Evolutionary conservation across 2,888 invertebrate species (phyloP), one percentile per base, ranked within the genome.

Genomic region (Lasius fuliginosus): DNA sequence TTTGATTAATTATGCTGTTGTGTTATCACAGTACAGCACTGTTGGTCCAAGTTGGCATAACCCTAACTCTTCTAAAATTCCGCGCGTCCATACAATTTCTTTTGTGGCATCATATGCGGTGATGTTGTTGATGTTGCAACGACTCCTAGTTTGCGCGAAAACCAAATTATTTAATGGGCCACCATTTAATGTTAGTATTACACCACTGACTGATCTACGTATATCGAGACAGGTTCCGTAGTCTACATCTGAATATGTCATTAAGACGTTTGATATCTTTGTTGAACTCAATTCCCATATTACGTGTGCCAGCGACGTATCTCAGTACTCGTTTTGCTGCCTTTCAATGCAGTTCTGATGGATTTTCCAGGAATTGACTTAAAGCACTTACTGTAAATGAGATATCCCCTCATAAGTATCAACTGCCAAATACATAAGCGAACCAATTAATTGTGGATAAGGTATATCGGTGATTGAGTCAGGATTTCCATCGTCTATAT

Each of bases 351-450:
- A 42, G 1, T 23, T 15, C 6, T 5, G 67, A 42, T 1, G 46
- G 46, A 23, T 27, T 42, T 1, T 68, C 12, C 67, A 68, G 36
- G 5, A 36, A 68, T n/a, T 68, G 46, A 46, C 67, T 68, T 15
- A 68, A 15, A 0, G 1, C 33, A 27, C 46, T 68, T 27, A 68
- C 67, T 36, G 5, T 1, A n/a, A 27, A 68, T 11, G 67, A 68
- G 15, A 68, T 68, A 18, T 68, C 46, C 12, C 46, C 12, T 27
- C 1, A 3, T 23, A 9, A 4, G 60, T 60, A 40, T 23, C 74
- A 56, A 74, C 60, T n/a, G 60, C 27, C 5, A 60, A 23, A 9
- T 40, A 74, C 74, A 74, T 74, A 11, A 74, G 53, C 4, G 74
- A 74, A 1, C 60, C 40, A 74, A 36, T 74, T 5, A 60, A 3